Percentiles rank a stretch among this genome's conserved stretches.
phyloP scores from a whole-genome alignment of 2,113 vertebrate species.

The Lipotes vexillifer region DNA sequence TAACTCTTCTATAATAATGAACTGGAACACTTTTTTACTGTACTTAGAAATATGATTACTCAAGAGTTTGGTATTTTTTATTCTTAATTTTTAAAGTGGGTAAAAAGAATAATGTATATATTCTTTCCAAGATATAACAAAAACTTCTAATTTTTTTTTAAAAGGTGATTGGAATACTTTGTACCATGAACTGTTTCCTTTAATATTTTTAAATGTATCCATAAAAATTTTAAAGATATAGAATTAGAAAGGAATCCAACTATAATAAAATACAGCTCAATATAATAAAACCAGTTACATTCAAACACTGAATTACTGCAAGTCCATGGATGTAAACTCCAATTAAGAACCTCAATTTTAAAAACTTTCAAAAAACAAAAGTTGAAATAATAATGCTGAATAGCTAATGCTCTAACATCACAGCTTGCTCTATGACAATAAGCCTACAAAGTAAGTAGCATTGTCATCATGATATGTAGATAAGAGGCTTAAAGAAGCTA shows the following conservation, averaged over 20 bases:
- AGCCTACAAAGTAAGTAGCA: background rate
- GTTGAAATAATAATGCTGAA: background rate
- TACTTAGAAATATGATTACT: background rate
- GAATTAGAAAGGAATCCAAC: background rate
- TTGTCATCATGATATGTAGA: background rate
- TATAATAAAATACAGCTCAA: background rate
- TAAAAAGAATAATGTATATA: background rate
- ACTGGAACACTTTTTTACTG: background rate
- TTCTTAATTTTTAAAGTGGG: background rate
- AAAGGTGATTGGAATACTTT: background rate
- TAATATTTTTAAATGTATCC: background rate
- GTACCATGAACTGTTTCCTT: background rate
- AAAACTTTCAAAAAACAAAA: background rate
- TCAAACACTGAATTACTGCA: background rate
- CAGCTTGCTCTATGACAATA: background rate
- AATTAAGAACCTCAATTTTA: background rate
- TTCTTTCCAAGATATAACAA: conserved; percentile 2
- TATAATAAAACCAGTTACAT: background rate
- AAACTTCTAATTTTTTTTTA: background rate
- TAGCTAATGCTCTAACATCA: background rate
- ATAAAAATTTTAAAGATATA: background rate
- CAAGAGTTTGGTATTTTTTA: background rate
- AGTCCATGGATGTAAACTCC: background rate
- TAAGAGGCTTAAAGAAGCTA: background rate
- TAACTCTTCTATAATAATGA: background rate